Evolutionary conservation across 2,888 invertebrate genomes (phyloP).

Genomic region (Ophion ellenae): DNA sequence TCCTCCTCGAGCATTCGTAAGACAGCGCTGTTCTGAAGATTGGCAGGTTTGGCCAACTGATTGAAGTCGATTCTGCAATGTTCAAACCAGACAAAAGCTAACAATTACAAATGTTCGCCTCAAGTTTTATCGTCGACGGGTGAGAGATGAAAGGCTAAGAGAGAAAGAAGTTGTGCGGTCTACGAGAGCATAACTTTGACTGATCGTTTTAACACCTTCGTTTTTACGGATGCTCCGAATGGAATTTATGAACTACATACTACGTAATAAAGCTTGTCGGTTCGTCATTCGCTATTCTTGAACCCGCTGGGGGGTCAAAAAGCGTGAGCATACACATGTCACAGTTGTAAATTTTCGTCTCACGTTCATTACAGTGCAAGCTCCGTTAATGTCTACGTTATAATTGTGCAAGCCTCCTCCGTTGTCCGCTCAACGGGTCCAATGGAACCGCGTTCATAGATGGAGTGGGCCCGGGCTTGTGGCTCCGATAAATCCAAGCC

Average conservation of each 20-base stretch:
- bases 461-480: too few relatives aligned
- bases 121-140: slow-evolving; percentile 61
- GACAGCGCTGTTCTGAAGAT: slow-evolving; percentile 94
- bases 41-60: slow-evolving; percentile 90
- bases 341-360: not conserved
- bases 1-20: slow-evolving; percentile 94
- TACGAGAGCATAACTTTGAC: slow-evolving; percentile 49
- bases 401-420: not conserved
- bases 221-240: slow-evolving; percentile 26
- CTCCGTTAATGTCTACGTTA: not conserved
- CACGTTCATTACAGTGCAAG: slow-evolving; percentile 26
- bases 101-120: not conserved
- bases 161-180: not conserved
- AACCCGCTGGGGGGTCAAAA: slow-evolving; percentile 25
- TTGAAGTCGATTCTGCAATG: slow-evolving; percentile 90
- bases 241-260: slow-evolving; percentile 21
- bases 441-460: too few relatives aligned
- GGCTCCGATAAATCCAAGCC: too few relatives aligned
- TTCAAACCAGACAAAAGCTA: slow-evolving; percentile 24
- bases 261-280: slow-evolving; percentile 15
- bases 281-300: slow-evolving; percentile 26
- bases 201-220: slow-evolving; percentile 55
- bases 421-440: not conserved
- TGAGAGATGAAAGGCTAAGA: not conserved
- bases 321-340: slow-evolving; percentile 1